Conservation (phyloP, 2,113 vertebrate species). For the Haemorhous mexicanus region DNA sequence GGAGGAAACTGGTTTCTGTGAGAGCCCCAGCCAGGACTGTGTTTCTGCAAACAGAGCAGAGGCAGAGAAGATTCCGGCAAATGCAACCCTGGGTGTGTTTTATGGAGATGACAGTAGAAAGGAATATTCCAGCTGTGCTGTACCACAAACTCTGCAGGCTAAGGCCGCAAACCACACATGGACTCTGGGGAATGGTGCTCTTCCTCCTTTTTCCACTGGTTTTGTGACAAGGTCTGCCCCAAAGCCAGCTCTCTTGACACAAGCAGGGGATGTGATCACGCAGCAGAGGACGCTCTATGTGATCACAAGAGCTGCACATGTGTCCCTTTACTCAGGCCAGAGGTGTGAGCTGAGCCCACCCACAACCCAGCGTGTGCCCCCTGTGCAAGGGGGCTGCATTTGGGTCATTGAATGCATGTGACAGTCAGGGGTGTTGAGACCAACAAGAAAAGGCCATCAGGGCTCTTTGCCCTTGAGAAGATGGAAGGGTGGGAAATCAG, state of each 20-base stretch:
- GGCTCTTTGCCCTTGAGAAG: not conserved
- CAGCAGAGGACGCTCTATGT: rapidly evolving
- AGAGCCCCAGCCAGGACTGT: not conserved
- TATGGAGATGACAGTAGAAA: not conserved
- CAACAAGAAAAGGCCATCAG: not conserved
- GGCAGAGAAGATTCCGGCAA: not conserved
- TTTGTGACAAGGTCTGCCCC: not conserved
- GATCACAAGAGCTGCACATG: not conserved
- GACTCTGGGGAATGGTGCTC: not conserved
- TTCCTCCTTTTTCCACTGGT: not conserved
- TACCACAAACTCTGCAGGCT: not conserved
- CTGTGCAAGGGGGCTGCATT: not conserved
- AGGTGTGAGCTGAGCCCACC: not conserved
- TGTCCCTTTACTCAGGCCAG: not conserved
- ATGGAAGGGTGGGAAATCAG: not conserved
- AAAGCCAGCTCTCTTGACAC: not conserved
- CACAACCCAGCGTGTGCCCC: rapidly evolving
- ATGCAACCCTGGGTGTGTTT: not conserved
- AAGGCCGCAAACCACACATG: not conserved
- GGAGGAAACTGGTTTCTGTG: not conserved
- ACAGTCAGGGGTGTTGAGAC: not conserved
- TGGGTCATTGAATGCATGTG: not conserved
- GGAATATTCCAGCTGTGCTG: not conserved
- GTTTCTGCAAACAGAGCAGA: not conserved
- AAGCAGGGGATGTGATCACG: not conserved